phyloP scores from a whole-genome alignment of 1,140 invertebrate species.

The Drosophila lacertosa region DNA sequence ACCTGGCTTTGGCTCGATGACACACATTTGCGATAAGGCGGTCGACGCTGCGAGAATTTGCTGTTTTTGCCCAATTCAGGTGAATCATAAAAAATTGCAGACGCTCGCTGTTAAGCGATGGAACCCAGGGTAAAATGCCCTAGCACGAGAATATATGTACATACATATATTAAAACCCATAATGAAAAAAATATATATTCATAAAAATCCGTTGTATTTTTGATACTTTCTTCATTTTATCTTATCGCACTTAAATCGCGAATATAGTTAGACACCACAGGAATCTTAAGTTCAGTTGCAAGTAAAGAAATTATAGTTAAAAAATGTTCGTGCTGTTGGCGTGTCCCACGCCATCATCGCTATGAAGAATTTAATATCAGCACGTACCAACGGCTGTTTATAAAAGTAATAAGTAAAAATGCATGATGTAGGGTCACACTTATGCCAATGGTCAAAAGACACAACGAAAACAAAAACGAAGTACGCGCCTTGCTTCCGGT shows the following conservation, averaged over 20 bases:
- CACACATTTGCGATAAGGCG: slow-evolving; percentile 25
- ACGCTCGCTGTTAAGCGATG: neutral
- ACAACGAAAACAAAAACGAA: neutral
- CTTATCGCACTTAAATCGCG: too few species aligned
- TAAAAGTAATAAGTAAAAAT: neutral
- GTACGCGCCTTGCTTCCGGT: slow-evolving; percentile 4
- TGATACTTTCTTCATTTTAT: too few species aligned
- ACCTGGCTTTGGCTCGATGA: slow-evolving; percentile 26
- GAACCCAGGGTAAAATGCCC: neutral
- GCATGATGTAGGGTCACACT: slow-evolving; percentile 13
- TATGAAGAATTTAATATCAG: neutral
- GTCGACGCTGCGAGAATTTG: slow-evolving; percentile 46
- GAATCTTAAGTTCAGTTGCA: too few species aligned
- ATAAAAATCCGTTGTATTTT: too few species aligned
- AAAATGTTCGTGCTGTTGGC: neutral
- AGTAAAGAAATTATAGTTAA: too few species aligned
- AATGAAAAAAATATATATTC: too few species aligned
- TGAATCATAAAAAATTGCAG: neutral
- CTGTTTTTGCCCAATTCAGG: neutral
- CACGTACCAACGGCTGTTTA: slow-evolving; percentile 3
- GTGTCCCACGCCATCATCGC: neutral
- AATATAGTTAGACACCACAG: too few species aligned
- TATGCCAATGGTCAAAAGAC: neutral
- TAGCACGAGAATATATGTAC: neutral
- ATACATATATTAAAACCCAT: neutral